These are phyloP conservation scores for Sinotaia quadrata DNA, from an alignment of 2,888 invertebrate species.

Conservation along the genomic window DNA sequence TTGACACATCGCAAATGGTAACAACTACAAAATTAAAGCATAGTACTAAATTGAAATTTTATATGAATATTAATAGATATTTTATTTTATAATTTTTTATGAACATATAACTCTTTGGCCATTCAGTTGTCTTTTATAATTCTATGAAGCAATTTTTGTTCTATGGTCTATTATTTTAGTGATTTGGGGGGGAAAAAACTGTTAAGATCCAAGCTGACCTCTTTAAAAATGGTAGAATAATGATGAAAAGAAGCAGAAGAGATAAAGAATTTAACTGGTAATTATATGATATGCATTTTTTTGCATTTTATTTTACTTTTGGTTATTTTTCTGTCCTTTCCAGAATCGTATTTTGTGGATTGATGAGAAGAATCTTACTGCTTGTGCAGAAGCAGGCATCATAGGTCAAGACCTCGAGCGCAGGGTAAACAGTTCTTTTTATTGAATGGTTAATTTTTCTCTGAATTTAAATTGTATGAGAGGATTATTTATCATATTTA, in stretches of 20 bases:
- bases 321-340: conserved; percentile 19
- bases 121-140: no score
- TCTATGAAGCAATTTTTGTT: no score
- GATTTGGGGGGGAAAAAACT: no score
- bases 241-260: no score
- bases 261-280: no score
- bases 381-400: conserved; percentile 90
- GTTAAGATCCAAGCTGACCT: no score
- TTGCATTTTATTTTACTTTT: conserved; percentile 1
- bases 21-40: not conserved
- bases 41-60: conserved; percentile 6
- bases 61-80: conserved; percentile 4
- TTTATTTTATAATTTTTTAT: no score
- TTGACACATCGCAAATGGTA: conserved; percentile 95
- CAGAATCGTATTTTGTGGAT: conserved; percentile 93
- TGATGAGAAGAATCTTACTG: conserved; percentile 86
- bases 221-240: no score
- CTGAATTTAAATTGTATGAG: not conserved
- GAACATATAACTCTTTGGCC: no score
- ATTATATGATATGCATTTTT: no score
- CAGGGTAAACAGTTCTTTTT: conserved; percentile 56
- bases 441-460: not conserved
- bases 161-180: no score
- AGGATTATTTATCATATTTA: not conserved
- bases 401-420: conserved; percentile 95